Evolutionary conservation across 2,888 invertebrate species (phyloP).

Genomic region (Notodonta ziczac): DNA sequence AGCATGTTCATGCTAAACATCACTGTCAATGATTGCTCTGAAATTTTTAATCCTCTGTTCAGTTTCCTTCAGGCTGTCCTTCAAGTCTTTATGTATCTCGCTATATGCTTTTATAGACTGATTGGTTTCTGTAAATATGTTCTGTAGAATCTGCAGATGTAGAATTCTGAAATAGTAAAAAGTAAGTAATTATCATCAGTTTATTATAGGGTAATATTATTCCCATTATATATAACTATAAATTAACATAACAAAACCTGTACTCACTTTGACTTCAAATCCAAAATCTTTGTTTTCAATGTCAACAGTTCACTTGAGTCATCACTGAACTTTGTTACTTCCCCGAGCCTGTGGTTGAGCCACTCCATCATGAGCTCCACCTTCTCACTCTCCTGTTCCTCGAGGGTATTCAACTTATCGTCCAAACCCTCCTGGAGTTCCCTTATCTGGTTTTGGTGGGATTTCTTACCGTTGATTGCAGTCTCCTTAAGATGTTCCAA

Average conservation of each 20-base stretch:
- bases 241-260: no score
- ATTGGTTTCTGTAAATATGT: conserved; percentile 76
- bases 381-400: conserved; percentile 73
- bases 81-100: conserved; percentile 74
- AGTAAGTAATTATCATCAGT: no score
- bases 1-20: conserved; percentile 28
- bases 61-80: conserved; percentile 66
- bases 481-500: conserved; percentile 57
- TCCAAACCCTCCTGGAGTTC: conserved; percentile 65
- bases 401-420: conserved; percentile 62
- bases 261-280: conserved; percentile 78
- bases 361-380: conserved; percentile 77
- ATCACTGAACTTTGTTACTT: conserved; percentile 61
- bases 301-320: conserved; percentile 66
- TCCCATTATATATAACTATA: no score
- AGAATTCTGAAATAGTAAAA: conserved; percentile 64
- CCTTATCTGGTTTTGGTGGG: conserved; percentile 53
- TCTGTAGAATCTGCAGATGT: conserved; percentile 72
- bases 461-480: conserved; percentile 37
- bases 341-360: conserved; percentile 66
- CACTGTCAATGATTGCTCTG: conserved; percentile 64
- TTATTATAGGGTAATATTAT: no score
- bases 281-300: conserved; percentile 69
- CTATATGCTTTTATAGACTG: conserved; percentile 74
- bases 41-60: conserved; percentile 67